Evolutionary conservation across 1,140 invertebrate genomes (phyloP), one percentile per base, ranked within the genome.

Genomic region (Aradophagus sp.): DNA sequence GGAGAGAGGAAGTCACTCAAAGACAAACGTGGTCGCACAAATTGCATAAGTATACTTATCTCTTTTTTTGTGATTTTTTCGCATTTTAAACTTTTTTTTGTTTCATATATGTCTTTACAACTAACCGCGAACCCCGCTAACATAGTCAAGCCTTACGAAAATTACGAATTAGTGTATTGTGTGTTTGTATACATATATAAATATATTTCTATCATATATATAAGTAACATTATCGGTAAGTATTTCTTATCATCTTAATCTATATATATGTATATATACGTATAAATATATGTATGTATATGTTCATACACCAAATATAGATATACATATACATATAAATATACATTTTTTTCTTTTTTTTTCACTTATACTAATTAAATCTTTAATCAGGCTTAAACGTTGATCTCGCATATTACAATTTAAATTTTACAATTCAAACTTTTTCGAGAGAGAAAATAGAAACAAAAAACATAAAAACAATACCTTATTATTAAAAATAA

Each of bases 111-210:
- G 39, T 53, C 11, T n/a, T 70, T 76, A 53, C 68, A 27, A 74
- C 56, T 59, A 77, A 79, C 63, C 58, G 59, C 59, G 56, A 76
- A 76, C 75, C 80, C 56, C 41, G 72, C 66, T 77, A 77, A 73
- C 74, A 74, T 78, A 78, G 70, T 71, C 72, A 81, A 77, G 76
- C 75, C 72, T 77, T 81, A 81, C 73, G 79, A 82, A 79, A 77
- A 72, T 76, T 76, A 79, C 67, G 58, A 70, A 70, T 80, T 76
- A 77, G 67, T 58, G 70, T 63, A 52, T 36, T 73, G 59, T 75
- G 58, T 79, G 27, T 10, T 2, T 23, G 8, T 23, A 23, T 23
- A 23, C 8, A 78, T 74, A 59, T 71, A 77, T 59, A 63, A 67
- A 68, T 67, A 71, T 76, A 69, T 72, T 65, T 69, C 35, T 72